A percentile compares a stretch with the other conserved stretches of the same genome.
Evolutionary conservation across 1,140 invertebrate species (phyloP).

Genomic region (Magallana ariakensis): DNA sequence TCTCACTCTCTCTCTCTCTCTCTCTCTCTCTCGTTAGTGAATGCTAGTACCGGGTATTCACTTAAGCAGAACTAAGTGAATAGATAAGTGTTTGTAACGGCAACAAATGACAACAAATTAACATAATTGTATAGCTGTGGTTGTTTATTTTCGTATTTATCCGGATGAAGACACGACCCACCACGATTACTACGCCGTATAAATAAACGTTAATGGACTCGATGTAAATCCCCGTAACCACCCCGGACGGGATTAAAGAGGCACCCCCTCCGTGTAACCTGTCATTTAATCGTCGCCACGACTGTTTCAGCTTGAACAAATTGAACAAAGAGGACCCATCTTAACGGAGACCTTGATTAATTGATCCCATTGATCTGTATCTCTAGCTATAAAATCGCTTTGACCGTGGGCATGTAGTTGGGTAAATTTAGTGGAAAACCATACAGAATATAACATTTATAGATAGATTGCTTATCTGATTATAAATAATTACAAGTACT

Average conservation of each 20-base stretch:
- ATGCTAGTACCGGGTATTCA: too few relatives aligned
- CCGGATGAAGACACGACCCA: background rate
- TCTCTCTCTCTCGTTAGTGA: background rate
- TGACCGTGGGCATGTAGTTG: background rate
- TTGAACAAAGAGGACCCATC: background rate
- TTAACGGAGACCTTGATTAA: background rate
- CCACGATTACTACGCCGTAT: background rate
- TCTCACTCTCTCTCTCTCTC: constrained; percentile 13
- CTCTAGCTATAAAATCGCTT: background rate
- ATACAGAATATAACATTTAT: background rate
- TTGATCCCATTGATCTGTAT: background rate
- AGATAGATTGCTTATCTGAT: too few relatives aligned
- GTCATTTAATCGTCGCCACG: constrained; percentile 12
- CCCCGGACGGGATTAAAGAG: background rate
- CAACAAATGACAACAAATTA: background rate
- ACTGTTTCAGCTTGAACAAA: constrained; percentile 8
- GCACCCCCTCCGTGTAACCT: background rate
- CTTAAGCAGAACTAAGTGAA: background rate
- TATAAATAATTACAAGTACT: too few relatives aligned
- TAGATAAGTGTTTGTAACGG: constrained; percentile 5
- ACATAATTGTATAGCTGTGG: background rate
- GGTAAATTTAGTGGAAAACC: background rate
- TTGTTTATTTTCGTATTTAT: background rate
- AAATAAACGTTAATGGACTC: constrained; percentile 9
- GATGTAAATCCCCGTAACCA: constrained; percentile 2